Evolutionary conservation across 2,888 invertebrate species (phyloP).

Genomic region (Apodemia hepburni): DNA sequence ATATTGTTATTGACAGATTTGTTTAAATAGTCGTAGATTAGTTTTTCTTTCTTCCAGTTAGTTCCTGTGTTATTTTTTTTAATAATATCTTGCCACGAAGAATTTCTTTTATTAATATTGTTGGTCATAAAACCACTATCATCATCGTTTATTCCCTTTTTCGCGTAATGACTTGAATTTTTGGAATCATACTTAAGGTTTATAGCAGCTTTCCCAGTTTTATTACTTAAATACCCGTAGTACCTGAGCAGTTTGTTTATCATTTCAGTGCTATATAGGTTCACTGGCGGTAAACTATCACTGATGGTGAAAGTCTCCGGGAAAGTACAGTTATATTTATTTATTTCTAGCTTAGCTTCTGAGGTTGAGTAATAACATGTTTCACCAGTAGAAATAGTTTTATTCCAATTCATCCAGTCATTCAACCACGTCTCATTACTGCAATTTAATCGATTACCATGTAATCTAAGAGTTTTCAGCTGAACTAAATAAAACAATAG

Average conservation of each 20-base stretch:
- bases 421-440: slow-evolving; percentile 83
- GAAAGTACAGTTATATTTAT: slow-evolving; percentile 71
- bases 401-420: slow-evolving; percentile 83
- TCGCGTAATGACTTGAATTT: slow-evolving; percentile 35
- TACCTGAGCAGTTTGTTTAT: slow-evolving; percentile 70
- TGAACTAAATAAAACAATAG: slow-evolving; percentile 85
- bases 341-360: slow-evolving; percentile 64
- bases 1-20: not conserved
- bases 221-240: slow-evolving; percentile 70
- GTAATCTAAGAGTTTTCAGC: slow-evolving; percentile 82
- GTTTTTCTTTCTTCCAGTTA: not conserved
- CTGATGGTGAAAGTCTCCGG: slow-evolving; percentile 74
- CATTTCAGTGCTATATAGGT: slow-evolving; percentile 75
- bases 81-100: not conserved
- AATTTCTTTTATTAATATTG: not conserved
- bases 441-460: slow-evolving; percentile 87
- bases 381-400: slow-evolving; percentile 55
- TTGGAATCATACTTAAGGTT: slow-evolving; percentile 38
- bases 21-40: not conserved
- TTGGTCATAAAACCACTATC: not conserved
- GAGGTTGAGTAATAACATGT: slow-evolving; percentile 69
- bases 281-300: slow-evolving; percentile 71
- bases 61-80: not conserved
- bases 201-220: slow-evolving; percentile 58
- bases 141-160: slow-evolving; percentile 28